Evolutionary conservation across 2,888 invertebrate genomes (phyloP).

Genomic region (Sussaba pulchella): DNA sequence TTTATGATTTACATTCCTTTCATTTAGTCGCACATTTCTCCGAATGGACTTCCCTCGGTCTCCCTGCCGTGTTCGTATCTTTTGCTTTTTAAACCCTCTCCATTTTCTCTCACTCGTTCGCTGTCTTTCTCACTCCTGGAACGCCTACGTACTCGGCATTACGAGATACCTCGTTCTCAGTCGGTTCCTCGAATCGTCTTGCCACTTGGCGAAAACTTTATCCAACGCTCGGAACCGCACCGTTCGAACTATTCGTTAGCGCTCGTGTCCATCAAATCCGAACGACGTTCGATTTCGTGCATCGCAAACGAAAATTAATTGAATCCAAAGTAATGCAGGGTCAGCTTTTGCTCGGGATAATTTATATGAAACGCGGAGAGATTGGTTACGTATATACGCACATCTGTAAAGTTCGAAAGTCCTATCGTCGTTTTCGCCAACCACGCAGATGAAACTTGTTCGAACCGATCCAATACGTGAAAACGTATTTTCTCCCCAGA

Average conservation of each 20-base stretch:
- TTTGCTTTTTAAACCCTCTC: constrained; percentile 19
- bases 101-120: constrained; percentile 29
- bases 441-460: constrained; percentile 62
- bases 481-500: constrained; percentile 62
- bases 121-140: not conserved
- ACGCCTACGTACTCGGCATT: constrained; percentile 13
- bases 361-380: constrained; percentile 46
- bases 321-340: constrained; percentile 58
- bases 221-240: constrained; percentile 67
- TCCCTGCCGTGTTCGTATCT: constrained; percentile 43
- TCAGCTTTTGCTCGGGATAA: constrained; percentile 59
- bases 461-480: constrained; percentile 64
- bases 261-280: constrained; percentile 53
- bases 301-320: constrained; percentile 63
- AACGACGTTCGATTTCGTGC: not conserved
- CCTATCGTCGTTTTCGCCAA: constrained; percentile 73
- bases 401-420: constrained; percentile 30
- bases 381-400: constrained; percentile 25
- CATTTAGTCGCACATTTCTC: constrained; percentile 83
- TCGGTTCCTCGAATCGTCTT: constrained; percentile 19
- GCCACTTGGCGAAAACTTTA: constrained; percentile 66
- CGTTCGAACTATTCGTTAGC: no score
- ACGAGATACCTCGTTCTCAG: constrained; percentile 3
- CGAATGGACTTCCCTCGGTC: constrained; percentile 75
- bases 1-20: constrained; percentile 84